Percentiles rank a stretch among this genome's conserved stretches.
Conservation (phyloP, 2,113 vertebrate species). For the Agelaius phoeniceus region DNA sequence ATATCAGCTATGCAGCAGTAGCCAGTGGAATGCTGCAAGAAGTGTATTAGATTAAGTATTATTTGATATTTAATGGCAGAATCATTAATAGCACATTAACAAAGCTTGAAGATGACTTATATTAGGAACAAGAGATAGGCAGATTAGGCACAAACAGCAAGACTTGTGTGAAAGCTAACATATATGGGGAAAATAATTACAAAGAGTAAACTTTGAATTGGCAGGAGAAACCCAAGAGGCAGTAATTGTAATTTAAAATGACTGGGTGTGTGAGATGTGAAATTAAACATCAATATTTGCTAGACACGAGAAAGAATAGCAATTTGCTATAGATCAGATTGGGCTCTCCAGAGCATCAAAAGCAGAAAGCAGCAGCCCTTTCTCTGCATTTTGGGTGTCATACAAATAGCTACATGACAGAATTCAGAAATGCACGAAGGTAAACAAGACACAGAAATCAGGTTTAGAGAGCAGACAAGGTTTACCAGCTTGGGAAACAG, state of each 20-base stretch:
- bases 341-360: neutral
- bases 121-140: neutral
- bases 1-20: neutral
- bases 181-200: conserved; percentile 20
- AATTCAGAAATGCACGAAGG: neutral
- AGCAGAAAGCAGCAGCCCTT: neutral
- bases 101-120: neutral
- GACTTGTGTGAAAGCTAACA: conserved; percentile 7
- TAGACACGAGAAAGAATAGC: neutral
- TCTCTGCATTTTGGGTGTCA: neutral
- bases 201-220: conserved; percentile 32
- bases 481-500: neutral
- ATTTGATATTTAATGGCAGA: conserved; percentile 47
- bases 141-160: conserved; percentile 1
- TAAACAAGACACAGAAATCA: neutral
- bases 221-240: conserved; percentile 41
- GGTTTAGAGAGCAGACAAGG: neutral
- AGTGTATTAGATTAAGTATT: conserved; percentile 6
- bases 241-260: conserved; percentile 35
- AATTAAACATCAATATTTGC: conserved; percentile 61
- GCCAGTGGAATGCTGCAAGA: neutral
- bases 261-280: neutral
- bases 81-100: conserved; percentile 27
- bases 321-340: neutral
- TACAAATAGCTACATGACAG: neutral